A percentile compares a stretch with the other conserved stretches of the same genome.
phyloP scores from a whole-genome alignment of 2,888 invertebrate species.

The Cataglyphis rosenhaueri region DNA sequence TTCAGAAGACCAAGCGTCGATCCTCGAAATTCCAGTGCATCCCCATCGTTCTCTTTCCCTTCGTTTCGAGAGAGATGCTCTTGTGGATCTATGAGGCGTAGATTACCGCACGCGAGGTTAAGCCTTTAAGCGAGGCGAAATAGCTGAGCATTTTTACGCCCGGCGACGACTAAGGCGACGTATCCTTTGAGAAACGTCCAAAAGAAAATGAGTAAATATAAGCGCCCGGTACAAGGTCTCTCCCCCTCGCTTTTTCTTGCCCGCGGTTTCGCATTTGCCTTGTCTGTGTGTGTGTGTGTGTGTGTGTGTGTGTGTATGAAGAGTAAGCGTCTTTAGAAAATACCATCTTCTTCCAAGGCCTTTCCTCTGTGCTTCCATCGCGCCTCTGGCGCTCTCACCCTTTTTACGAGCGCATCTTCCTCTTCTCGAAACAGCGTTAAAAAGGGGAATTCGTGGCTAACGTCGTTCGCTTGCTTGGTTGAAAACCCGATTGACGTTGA shows the following conservation, averaged over 20 bases:
- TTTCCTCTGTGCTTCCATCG: constrained; percentile 36
- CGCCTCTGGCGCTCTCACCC: constrained; percentile 53
- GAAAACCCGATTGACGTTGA: constrained; percentile 58
- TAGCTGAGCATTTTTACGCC: constrained; percentile 74
- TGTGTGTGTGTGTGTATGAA: constrained; percentile 62
- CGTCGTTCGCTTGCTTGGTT: constrained; percentile 58
- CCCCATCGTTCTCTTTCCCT: background rate
- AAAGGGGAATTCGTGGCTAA: constrained; percentile 56
- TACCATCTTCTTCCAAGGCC: constrained; percentile 59
- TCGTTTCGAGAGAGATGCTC: background rate
- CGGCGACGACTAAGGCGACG: constrained; percentile 64
- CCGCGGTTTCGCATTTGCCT: constrained; percentile 67
- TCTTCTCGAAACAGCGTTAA: constrained; percentile 45
- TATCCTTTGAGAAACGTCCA: constrained; percentile 67
- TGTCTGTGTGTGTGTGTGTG: constrained; percentile 32
- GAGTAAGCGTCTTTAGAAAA: constrained; percentile 75
- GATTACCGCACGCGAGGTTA: constrained; percentile 67
- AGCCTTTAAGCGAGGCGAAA: constrained; percentile 72
- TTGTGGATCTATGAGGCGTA: constrained; percentile 8
- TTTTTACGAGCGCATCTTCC: constrained; percentile 43
- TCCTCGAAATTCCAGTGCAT: constrained; percentile 9
- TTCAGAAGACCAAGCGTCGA: background rate
- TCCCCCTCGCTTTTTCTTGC: constrained; percentile 53
- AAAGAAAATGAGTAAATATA: constrained; percentile 76
- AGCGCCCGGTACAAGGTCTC: constrained; percentile 50